Evolutionary conservation across 2,888 invertebrate species (phyloP).

Genomic region (Chloroclysta siterata): DNA sequence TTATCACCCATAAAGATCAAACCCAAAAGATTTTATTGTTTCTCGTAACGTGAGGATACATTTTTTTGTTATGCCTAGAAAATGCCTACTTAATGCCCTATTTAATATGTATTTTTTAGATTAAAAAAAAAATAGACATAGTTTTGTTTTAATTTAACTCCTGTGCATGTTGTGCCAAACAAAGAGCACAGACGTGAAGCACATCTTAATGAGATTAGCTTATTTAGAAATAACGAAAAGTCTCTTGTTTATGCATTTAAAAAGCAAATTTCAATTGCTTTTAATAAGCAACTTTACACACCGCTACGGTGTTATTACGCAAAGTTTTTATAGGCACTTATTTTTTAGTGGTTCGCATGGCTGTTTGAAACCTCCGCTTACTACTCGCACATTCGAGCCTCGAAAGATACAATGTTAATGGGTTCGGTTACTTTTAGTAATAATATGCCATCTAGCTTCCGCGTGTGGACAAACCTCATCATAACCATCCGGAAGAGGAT

Average conservation of each 20-base stretch:
- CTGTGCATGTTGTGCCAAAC: too few relatives aligned
- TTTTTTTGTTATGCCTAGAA: background rate
- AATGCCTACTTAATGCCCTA: background rate
- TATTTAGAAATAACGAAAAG: background rate
- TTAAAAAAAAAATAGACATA: too few relatives aligned
- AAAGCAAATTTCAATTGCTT: background rate
- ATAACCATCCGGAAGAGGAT: too few relatives aligned
- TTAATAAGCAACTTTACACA: background rate
- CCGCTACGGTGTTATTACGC: background rate
- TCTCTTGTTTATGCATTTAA: background rate
- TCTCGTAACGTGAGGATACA: background rate
- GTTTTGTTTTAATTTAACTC: too few relatives aligned
- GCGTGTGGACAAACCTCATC: too few relatives aligned
- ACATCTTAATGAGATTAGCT: too few relatives aligned
- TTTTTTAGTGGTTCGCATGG: background rate
- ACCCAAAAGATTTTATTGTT: background rate
- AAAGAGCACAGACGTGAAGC: too few relatives aligned
- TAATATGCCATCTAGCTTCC: background rate
- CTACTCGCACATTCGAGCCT: background rate
- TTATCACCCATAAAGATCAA: slow-evolving; percentile 20
- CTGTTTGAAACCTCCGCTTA: background rate
- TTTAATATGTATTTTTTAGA: too few relatives aligned
- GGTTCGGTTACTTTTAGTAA: background rate
- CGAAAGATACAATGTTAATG: slow-evolving; percentile 7
- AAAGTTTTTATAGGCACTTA: background rate